Percentiles rank a stretch among this genome's conserved stretches.
Conservation (phyloP, 2,113 vertebrate genomes). For the Montifringilla adamsi region DNA sequence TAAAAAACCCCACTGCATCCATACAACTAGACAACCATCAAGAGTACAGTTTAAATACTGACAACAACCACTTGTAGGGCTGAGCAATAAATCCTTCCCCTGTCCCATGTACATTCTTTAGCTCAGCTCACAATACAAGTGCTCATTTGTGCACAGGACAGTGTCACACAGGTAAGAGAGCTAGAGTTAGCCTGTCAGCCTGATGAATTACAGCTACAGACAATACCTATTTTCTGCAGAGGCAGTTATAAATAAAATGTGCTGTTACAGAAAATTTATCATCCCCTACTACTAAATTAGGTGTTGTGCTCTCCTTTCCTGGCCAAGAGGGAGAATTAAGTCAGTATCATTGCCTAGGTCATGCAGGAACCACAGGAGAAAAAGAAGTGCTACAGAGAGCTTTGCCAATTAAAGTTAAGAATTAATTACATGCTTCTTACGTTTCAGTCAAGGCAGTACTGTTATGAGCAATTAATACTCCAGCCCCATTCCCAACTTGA, state of each 20-base stretch:
- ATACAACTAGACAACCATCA: not conserved
- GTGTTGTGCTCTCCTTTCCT: not conserved
- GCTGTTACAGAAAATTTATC: not conserved
- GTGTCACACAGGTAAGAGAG: not conserved
- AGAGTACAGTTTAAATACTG: not conserved
- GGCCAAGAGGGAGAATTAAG: not conserved
- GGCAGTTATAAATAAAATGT: not conserved
- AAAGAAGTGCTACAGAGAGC: not conserved
- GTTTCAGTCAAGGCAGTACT: not conserved
- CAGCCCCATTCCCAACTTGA: not conserved
- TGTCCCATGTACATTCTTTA: accelerated
- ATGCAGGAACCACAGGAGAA: not conserved
- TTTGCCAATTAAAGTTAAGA: conserved; percentile 5
- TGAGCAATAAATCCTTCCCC: not conserved
- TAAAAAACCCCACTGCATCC: not conserved
- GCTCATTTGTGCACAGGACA: not conserved
- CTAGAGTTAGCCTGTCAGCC: not conserved
- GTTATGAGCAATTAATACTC: not conserved
- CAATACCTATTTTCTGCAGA: not conserved
- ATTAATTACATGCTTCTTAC: not conserved
- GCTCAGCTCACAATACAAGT: not conserved
- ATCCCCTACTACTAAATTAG: not conserved
- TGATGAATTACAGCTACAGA: not conserved
- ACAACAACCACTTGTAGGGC: not conserved
- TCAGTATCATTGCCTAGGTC: not conserved